These are phyloP conservation scores for Astreopora myriophthalma DNA, from an alignment of 64 coral and sea anemone genomes.

Conservation along the genomic window DNA sequence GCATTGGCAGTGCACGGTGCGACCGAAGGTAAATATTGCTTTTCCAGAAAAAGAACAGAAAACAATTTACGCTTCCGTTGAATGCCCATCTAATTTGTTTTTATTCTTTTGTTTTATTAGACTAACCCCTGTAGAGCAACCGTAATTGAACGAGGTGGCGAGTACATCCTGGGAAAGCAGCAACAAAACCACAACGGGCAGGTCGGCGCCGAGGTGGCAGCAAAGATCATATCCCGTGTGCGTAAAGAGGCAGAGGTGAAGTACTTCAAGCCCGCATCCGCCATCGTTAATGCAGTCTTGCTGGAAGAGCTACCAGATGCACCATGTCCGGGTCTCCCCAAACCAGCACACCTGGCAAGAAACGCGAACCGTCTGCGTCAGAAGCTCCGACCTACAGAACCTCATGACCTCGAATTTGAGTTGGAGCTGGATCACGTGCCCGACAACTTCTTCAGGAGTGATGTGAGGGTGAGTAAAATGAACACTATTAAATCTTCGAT, in stretches of 20 bases:
- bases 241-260: constrained; percentile 1
- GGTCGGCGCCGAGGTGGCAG: constrained; percentile 16
- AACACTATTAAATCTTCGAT: background rate
- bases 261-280: constrained; percentile 19
- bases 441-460: constrained; percentile 2
- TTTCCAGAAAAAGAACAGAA: background rate
- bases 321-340: constrained; percentile 4
- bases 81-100: background rate
- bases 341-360: background rate
- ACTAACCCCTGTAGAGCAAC: constrained; percentile 12
- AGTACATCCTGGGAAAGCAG: background rate
- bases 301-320: background rate
- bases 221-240: constrained; percentile 7
- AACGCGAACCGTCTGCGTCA: constrained; percentile 2
- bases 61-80: background rate
- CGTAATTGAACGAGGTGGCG: background rate
- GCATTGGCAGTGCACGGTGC: background rate
- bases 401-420: background rate
- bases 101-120: background rate
- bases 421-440: background rate
- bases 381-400: constrained; percentile 7
- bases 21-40: background rate
- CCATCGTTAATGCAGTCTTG: constrained; percentile 33
- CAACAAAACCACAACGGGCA: constrained; percentile 16
- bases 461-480: background rate